phyloP scores from a whole-genome alignment of 2,888 invertebrate species.

The Tineola bisselliella region DNA sequence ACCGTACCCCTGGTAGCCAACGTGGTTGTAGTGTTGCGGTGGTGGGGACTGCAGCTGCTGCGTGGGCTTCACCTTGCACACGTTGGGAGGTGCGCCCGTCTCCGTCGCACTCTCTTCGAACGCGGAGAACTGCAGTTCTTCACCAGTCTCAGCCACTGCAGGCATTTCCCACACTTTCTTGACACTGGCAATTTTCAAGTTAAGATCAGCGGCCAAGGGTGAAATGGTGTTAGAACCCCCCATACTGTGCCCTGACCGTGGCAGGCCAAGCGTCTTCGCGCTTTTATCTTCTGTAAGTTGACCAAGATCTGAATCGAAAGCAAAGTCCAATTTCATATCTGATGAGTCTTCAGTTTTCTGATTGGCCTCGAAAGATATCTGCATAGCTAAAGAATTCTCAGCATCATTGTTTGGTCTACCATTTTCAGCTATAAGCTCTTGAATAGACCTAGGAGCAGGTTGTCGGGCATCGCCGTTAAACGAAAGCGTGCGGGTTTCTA shows the following conservation, averaged over 20 bases:
- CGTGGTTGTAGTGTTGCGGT: constrained; percentile 73
- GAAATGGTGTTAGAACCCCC: constrained; percentile 78
- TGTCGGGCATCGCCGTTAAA: constrained; percentile 56
- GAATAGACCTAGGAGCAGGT: constrained; percentile 49
- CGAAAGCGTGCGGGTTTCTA: constrained; percentile 46
- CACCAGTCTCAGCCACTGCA: constrained; percentile 70
- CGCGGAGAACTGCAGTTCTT: constrained; percentile 55
- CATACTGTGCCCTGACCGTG: constrained; percentile 70
- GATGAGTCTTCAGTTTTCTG: constrained; percentile 78
- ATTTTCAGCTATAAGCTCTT: constrained; percentile 54
- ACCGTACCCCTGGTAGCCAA: constrained; percentile 82
- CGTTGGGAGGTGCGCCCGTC: constrained; percentile 72
- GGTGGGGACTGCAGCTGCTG: constrained; percentile 81
- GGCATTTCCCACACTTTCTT: constrained; percentile 91
- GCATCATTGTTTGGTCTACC: constrained; percentile 40
- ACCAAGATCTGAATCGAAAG: constrained; percentile 84
- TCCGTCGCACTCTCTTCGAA: constrained; percentile 56
- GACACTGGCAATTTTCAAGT: constrained; percentile 93
- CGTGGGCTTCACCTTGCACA: constrained; percentile 85
- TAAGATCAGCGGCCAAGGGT: constrained; percentile 87
- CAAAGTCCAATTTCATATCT: constrained; percentile 92
- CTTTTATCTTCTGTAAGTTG: constrained; percentile 79
- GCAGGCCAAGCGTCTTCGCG: constrained; percentile 54
- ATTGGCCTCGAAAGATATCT: constrained; percentile 71
- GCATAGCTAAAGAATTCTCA: constrained; percentile 67